Base-by-base conservation (phyloP, 2,797 vertebrate genomes). In the Florisuga fusca region DNA sequence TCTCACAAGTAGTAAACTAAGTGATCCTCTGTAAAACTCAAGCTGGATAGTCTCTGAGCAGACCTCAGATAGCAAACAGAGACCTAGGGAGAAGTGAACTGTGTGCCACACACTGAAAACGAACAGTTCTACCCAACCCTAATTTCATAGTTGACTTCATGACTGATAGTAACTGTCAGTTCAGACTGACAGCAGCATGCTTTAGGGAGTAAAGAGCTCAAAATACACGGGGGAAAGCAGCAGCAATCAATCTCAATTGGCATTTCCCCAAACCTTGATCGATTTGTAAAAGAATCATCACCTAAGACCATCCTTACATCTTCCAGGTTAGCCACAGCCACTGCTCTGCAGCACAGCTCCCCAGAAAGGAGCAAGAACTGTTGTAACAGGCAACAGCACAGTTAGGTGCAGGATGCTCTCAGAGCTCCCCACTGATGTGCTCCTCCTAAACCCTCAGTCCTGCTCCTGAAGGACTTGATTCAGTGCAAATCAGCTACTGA, bases 121-220 rank as follows among this genome's bases (percentile, higher is more conserved):
- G 2, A 68, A 57, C 61, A 9, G n/a, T 23, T 82, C 51, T 34
- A 22, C 19, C 43, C 0, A 0, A 22, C 64, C 72, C 72, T 4
- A 2, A 33, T 58, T 86, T 27, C 59, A 16, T 26, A 54, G 53
- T 61, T 57, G 88, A 21, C 71, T 41, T 48, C 15, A 9, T 72
- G 87, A 89, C 67, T 77, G 92, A 93, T 95, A 72, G 59, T 26
- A 3, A 36, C 86, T 80, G 87, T 93, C 90, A 77, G 72, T 25
- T 3, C 36, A 45, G 43, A 75, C 68, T 38, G 54, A 34, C 79
- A 38, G 57, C 29, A 53, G n/a, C 1, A 33, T 45, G 9, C 59
- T 86, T 84, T 0, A 59, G 77, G 33, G 63, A 76, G 77, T 67
- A 95, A 79, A 57, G 15, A 71, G 54, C 57, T 82, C 68, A 67